Evolutionary conservation across 2,888 invertebrate genomes (phyloP), one percentile per base, ranked within the genome.

Genomic region (Papilio gigon): DNA sequence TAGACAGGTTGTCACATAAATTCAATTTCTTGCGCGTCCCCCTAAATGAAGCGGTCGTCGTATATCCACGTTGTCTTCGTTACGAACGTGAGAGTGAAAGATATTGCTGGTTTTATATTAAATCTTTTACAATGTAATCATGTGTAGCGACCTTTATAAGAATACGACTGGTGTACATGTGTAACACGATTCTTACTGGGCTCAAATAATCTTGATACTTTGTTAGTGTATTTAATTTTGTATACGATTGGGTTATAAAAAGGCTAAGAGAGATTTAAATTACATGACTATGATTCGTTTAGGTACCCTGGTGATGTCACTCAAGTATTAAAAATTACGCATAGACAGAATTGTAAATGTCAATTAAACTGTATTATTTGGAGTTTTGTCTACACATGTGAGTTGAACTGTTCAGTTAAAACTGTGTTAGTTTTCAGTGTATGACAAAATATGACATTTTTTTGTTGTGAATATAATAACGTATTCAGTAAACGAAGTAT

Each of bases 51-150:
- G 37, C 40, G n/a, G 53, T 27, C 25, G 40, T 40, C 60, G 60
- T 60, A 40, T 37, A 40, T 60, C 25, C 60, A 60, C 37, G 22
- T 60, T 60, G 20, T 22, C 22, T 37, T 60, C 59, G 37, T 60
- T 60, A 60, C 8, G 17, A 40, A 14, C 25, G 12, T 4, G 20
- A 4, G n/a, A 22, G 8, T 25, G 37, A 60, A 60, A 60, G 60
- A 40, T 60, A 60, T 60, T 60, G 25, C 60, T n/a, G 60, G 60
- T 60, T 60, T 60, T 60, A 60, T 60, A 40, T 60, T 25, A 60
- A 40, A 60, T 60, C 40, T 25, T n/a, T 12, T 17, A 40, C 22
- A 11, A 30, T 56, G 30, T 27, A 30, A 56, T 56, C 53, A 56
- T 25, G 14, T 56, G 30, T 56, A 30, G 17, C 30, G n/a, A 42